Conservation (phyloP, 2,113 vertebrate genomes). For the Phasianus colchicus region DNA sequence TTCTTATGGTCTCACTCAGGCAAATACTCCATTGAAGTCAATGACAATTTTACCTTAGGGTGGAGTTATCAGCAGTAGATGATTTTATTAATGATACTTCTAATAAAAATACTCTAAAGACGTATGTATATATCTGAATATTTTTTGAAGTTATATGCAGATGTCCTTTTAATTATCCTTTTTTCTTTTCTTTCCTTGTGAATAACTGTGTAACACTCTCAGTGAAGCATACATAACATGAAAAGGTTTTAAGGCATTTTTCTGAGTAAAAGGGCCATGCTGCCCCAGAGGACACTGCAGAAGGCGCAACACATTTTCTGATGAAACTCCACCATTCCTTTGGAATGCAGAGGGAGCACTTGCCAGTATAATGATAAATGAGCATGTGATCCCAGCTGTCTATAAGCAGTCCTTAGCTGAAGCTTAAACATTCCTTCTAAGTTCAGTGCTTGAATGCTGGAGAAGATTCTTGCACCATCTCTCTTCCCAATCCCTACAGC, state of each 20-base stretch:
- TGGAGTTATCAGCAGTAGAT: background rate
- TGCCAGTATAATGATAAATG: slow-evolving; percentile 35
- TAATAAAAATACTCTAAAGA: background rate
- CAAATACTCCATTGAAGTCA: background rate
- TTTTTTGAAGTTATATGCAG: background rate
- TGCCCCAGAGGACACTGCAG: slow-evolving; percentile 31
- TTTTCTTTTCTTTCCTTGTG: background rate
- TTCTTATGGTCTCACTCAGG: background rate
- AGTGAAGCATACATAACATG: background rate
- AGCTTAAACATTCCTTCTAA: background rate
- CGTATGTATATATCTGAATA: background rate
- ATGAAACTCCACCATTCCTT: background rate
- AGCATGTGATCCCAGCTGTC: background rate
- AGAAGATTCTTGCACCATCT: background rate
- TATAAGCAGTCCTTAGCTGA: background rate
- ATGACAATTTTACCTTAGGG: background rate
- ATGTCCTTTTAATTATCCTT: background rate
- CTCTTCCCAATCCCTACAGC: fast-evolving
- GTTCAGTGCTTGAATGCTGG: background rate
- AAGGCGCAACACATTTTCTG: slow-evolving; percentile 27
- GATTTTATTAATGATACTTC: background rate
- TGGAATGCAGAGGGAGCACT: background rate
- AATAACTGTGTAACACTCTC: background rate
- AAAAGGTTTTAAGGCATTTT: slow-evolving; percentile 49
- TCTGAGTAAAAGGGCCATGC: background rate